These are phyloP conservation scores for Julus scandinavius DNA, from an alignment of 2,888 invertebrate genomes.

Conservation along the genomic window DNA sequence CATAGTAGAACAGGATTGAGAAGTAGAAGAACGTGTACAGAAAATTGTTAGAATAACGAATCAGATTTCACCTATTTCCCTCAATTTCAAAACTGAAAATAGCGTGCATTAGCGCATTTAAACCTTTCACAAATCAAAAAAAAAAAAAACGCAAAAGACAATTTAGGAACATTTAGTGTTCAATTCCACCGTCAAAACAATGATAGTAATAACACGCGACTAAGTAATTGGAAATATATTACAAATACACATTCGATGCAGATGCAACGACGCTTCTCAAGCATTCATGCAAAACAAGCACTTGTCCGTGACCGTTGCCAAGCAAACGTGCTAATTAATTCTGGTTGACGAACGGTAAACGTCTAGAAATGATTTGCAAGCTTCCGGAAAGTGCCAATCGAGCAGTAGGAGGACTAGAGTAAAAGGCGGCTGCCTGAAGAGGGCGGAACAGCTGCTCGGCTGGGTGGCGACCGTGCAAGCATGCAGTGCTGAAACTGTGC, in stretches of 20 bases:
- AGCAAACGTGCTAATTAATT: background rate
- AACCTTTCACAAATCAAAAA: background rate
- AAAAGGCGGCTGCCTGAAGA: background rate
- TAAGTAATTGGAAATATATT: background rate
- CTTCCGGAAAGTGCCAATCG: constrained; percentile 52
- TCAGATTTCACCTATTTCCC: too few species aligned
- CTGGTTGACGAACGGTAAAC: background rate
- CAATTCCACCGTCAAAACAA: background rate
- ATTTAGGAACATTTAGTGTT: background rate
- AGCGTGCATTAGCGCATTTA: background rate
- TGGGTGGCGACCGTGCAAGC: constrained; percentile 6
- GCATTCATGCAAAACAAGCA: background rate
- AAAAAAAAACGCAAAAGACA: background rate
- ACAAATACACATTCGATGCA: background rate
- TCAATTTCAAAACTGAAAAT: too few species aligned
- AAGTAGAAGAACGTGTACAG: too few species aligned
- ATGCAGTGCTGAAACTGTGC: constrained; percentile 51
- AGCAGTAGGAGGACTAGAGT: background rate
- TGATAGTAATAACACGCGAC: background rate
- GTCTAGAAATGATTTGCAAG: constrained; percentile 13
- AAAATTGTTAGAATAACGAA: too few species aligned
- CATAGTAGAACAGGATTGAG: too few species aligned
- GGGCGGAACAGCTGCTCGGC: background rate
- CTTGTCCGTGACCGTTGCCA: background rate
- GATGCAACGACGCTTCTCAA: background rate